Base-by-base conservation (phyloP, 2,888 invertebrate genomes). In the Drosophila trichaetosa region DNA sequence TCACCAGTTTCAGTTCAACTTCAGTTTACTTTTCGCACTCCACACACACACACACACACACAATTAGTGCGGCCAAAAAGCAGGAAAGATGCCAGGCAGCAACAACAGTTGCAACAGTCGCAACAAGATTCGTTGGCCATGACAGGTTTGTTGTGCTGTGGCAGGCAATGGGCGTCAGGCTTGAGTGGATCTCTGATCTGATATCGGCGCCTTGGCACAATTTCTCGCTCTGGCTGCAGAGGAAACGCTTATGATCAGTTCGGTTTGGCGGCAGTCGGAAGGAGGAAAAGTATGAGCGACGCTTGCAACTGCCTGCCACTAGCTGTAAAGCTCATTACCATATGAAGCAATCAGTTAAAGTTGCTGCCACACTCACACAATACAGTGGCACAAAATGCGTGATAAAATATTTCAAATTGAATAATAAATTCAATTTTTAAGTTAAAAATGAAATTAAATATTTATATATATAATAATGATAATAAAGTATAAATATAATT, bases 261-360 rank as follows among this genome's bases (percentile, higher is more conserved):
- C 59, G 38, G n/a, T 31, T 11, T 21, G 31, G 29, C 8, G 31
- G 29, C n/a, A 36, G 18, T 54, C 36, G 54, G 18, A 29, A 13
- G 18, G 13, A 1, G 27, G 7, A 52, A 31, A 18, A 16, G 34
- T 11, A 38, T 31, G 62, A 21, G 42, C 40, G 24, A 48, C n/a
- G 53, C 51, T 63, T 40, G 48, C 33, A 33, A 52, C 29, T 49
- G 24, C 33, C 18, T 38, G 56, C 69, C 51, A 61, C 64, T 74
- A 80, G 77, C 74, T 81, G 76, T 75, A 77, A 70, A 75, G 78
- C 85, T 76, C 72, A 83, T 85, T 85, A 73, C 69, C 84, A 84
- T 83, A 81, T 76, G 82, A 72, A 54, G 76, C 79, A 82, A 83
- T 83, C 87, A 81, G 68, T 68, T 63, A 31, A 49, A 67, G 73